A percentile compares a stretch with the other conserved stretches of the same genome.
These are phyloP conservation scores for Hephaestus fuliginosus DNA, from an alignment of 2,797 vertebrate species.

Conservation along the genomic window DNA sequence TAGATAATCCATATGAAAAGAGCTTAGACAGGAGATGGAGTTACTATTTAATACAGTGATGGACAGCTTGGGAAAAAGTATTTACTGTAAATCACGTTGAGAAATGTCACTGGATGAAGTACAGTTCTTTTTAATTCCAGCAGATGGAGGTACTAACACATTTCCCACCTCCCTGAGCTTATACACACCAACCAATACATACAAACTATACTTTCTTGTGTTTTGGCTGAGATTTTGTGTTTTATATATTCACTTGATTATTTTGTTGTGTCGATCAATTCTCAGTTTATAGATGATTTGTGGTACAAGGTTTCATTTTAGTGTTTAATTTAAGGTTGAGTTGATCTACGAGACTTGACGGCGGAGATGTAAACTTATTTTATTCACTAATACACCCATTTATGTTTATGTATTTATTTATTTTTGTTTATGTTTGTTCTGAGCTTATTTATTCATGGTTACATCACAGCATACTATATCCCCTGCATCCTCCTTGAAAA, in stretches of 20 bases:
- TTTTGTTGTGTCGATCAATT: not conserved
- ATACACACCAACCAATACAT: no score
- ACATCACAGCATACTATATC: no score
- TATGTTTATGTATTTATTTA: no score
- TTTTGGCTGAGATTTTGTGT: no score
- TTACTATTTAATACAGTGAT: not conserved
- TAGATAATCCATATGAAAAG: not conserved
- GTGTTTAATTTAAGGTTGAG: not conserved
- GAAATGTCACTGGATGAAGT: not conserved
- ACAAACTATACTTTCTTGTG: no score
- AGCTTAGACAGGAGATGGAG: not conserved
- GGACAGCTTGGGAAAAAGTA: not conserved
- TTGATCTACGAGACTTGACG: not conserved
- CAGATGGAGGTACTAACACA: constrained; percentile 68
- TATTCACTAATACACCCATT: no score
- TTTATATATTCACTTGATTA: no score
- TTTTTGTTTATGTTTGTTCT: no score
- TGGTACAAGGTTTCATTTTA: not conserved
- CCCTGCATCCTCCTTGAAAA: no score
- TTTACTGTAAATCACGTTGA: not conserved
- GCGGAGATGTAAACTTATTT: no score
- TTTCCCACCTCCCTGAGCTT: not conserved
- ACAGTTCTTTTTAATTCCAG: constrained; percentile 61
- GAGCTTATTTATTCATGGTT: no score
- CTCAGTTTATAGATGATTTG: not conserved